Conservation (phyloP, 2,113 vertebrate genomes). For the Syngnathoides biaculeatus region DNA sequence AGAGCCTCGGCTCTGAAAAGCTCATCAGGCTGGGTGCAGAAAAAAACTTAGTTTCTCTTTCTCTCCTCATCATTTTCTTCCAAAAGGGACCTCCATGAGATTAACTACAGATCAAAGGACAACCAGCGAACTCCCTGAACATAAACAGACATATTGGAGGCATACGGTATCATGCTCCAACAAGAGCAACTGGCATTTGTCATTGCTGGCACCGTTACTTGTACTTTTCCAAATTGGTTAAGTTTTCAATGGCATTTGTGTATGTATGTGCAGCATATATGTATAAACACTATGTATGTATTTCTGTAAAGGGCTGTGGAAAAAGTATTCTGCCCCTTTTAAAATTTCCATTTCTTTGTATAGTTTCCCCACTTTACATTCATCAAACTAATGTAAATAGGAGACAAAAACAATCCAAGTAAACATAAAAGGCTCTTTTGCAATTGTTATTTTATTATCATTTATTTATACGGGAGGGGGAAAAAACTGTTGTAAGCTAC, state of each 20-base stretch:
- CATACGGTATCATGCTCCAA: not conserved
- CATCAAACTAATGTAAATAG: too few relatives aligned
- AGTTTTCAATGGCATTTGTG: not conserved
- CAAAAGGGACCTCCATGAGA: constrained; percentile 47
- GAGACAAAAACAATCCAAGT: too few relatives aligned
- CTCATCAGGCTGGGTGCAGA: constrained; percentile 45
- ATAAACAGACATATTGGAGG: constrained; percentile 15
- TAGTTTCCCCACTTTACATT: too few relatives aligned
- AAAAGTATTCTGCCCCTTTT: too few relatives aligned
- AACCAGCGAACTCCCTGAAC: constrained; percentile 44
- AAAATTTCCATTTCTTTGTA: too few relatives aligned
- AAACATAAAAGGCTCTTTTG: too few relatives aligned
- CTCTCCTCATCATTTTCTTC: constrained; percentile 51
- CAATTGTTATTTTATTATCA: too few relatives aligned
- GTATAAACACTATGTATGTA: too few relatives aligned
- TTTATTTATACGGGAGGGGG: too few relatives aligned
- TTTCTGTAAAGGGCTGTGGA: too few relatives aligned
- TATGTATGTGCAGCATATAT: too few relatives aligned
- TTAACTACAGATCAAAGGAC: constrained; percentile 56
- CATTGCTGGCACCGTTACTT: not conserved
- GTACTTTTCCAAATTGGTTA: not conserved
- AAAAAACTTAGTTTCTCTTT: constrained; percentile 44
- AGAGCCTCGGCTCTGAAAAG: constrained; percentile 39
- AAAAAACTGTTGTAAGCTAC: too few relatives aligned
- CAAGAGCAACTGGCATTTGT: not conserved